Evolutionary conservation across 1,140 invertebrate genomes (phyloP), one percentile per base, ranked within the genome.

Genomic region (Drosophila pallidifrons): DNA sequence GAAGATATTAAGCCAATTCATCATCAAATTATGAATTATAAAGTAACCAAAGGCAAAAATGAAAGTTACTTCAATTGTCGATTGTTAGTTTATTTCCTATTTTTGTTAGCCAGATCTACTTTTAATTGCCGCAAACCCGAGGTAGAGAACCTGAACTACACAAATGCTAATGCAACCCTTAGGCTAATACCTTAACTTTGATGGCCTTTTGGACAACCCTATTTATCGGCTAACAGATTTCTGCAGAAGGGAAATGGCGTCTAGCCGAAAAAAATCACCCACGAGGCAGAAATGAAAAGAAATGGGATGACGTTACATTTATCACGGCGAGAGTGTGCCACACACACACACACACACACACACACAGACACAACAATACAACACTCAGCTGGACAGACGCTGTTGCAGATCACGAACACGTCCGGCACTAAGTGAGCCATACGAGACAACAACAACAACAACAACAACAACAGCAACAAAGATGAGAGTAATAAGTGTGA

Each of bases 361-460:
- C 15, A 28, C 30, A 30, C 3, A 7, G 13, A 15, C 6, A 46
- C 15, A 20, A 66, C 51, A 55, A 58, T 71, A 35, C 20, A 47
- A 47, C 55, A 51, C 43, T 49, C 60, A 41, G 60, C 51, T 71
- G 51, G n/a, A 3, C 49, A 5, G 59, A 20, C 41, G 30, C 63
- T 73, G 70, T 47, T 59, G 66, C 55, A 75, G 72, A 75, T 75
- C 72, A 75, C 55, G 58, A 75, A 63, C 72, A 75, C 66, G 66
- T 75, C 72, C 72, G 59, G 58, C 73, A 58, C 59, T 70, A 71
- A 75, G 73, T 75, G 67, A 75, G 73, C 66, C 66, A 45, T 75
- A 25, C 13, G 28, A 55, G 47, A 28, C 30, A 54, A 41, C 20
- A 51, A 45, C 30, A 59, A 28, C 30, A 54, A 41, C 20, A 51